Conservation (phyloP, 1,140 invertebrate species). For the Zaprionus nigranus region DNA sequence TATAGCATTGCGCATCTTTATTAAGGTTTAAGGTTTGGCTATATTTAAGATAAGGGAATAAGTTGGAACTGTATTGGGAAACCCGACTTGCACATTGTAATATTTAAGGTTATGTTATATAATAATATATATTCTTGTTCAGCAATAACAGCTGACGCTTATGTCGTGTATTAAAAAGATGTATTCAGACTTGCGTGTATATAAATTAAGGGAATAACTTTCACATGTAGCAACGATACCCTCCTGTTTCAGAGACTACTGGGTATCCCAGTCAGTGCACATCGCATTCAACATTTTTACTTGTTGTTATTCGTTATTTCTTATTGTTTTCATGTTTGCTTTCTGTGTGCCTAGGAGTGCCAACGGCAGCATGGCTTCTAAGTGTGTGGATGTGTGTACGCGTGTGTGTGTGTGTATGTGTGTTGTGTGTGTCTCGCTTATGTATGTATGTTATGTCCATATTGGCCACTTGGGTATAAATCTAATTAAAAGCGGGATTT, state of each 20-base stretch:
- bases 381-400: background rate
- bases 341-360: conserved; percentile 25
- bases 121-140: too few species aligned
- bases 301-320: conserved; percentile 25
- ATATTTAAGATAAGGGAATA: too few species aligned
- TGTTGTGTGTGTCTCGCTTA: background rate
- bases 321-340: conserved; percentile 35
- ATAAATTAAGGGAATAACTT: too few species aligned
- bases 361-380: conserved; percentile 18
- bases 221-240: too few species aligned
- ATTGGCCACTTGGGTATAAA: conserved; percentile 76
- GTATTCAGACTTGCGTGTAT: too few species aligned
- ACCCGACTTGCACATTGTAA: too few species aligned
- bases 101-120: too few species aligned
- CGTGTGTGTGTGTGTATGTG: background rate
- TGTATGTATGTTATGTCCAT: conserved; percentile 29
- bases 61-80: too few species aligned
- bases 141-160: too few species aligned
- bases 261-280: background rate
- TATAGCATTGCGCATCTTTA: background rate
- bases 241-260: background rate
- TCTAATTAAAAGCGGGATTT: conserved; percentile 77
- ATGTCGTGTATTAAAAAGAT: too few species aligned
- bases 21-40: too few species aligned
- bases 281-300: background rate